Percentiles rank a stretch among this genome's conserved stretches.
phyloP scores from a whole-genome alignment of 1,140 invertebrate species.

The Drosophila suzukii region DNA sequence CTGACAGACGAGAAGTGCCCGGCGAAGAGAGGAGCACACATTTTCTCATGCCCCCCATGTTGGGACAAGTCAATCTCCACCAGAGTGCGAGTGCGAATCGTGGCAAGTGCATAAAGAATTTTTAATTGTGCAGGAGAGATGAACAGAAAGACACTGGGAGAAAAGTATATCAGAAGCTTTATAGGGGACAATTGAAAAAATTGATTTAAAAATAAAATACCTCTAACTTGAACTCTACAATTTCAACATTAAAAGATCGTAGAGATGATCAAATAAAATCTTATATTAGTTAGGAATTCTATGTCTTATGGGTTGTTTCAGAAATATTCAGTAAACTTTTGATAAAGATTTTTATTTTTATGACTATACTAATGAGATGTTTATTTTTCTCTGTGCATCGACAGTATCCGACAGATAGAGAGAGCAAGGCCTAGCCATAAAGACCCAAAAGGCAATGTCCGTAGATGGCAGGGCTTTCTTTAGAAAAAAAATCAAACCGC shows the following conservation, averaged over 20 bases:
- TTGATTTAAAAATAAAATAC: no score
- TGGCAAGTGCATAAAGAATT: conserved; percentile 35
- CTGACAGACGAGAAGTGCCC: not conserved
- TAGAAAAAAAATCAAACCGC: conserved; percentile 32
- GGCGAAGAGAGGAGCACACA: conserved; percentile 11
- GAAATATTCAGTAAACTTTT: not conserved
- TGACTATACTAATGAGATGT: not conserved
- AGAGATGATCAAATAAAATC: no score
- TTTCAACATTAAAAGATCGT: no score
- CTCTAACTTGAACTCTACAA: no score
- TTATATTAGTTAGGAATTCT: no score
- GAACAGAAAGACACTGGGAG: not conserved
- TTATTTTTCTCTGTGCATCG: conserved; percentile 2
- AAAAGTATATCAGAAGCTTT: not conserved
- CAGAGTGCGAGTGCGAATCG: conserved; percentile 24
- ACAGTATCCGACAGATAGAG: not conserved
- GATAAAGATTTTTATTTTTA: not conserved
- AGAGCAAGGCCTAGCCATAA: conserved; percentile 19
- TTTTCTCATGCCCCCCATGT: conserved; percentile 37
- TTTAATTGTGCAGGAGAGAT: conserved; percentile 31
- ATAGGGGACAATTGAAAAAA: not conserved
- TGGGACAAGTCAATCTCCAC: conserved; percentile 41
- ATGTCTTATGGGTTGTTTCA: no score
- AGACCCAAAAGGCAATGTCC: conserved; percentile 35
- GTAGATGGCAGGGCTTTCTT: conserved; percentile 41